Base-by-base conservation (phyloP, 1,140 invertebrate species). In the Calliphora vicina region DNA sequence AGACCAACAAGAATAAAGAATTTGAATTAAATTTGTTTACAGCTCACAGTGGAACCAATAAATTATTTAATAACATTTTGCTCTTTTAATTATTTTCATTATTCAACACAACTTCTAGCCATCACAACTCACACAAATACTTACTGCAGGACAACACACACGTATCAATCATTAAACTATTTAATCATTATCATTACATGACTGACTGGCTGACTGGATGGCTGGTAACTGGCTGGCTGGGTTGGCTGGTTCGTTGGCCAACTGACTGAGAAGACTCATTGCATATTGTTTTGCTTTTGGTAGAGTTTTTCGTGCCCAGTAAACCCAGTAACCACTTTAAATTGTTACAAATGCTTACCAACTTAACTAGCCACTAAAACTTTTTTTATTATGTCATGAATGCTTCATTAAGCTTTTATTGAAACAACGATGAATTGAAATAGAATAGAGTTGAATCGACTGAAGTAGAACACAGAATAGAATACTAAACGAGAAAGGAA, bases 381-480 rank as follows among this genome's bases (percentile, higher is more conserved):
- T 67, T 67, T 67, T 50, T 67, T 67, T 20, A 67, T 67, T 67
- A 67, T 67, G 61, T 17, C 61, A 67, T 67, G 61, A 67, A 67
- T 67, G 61, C 61, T 67, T 67, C 61, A 67, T 67, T 67, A 67
- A 67, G 61, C 61, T 67, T 67, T 67, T 67, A 67, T 67, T 67
- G 61, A 67, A 67, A 67, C 61, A 67, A 67, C 61, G 61, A 67
- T 67, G 61, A 67, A 67, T 67, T 23, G 61, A 67, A 67, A 67
- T 67, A 20, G 61, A 67, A 67, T 57, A n/a, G 50, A 57, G 15
- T 57, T 15, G 50, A n/a, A 57, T 15, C n/a, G n/a, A n/a, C n/a
- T 57, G n/a, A n/a, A 57, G 50, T 17, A 57, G 13, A 57, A 57
- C 13, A 57, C 50, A 57, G 2, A 17, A n/a, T 23, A 67, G 61